These are phyloP conservation scores for Sycophila sp. DNA, from an alignment of 1,140 invertebrate genomes.

Conservation along the genomic window DNA sequence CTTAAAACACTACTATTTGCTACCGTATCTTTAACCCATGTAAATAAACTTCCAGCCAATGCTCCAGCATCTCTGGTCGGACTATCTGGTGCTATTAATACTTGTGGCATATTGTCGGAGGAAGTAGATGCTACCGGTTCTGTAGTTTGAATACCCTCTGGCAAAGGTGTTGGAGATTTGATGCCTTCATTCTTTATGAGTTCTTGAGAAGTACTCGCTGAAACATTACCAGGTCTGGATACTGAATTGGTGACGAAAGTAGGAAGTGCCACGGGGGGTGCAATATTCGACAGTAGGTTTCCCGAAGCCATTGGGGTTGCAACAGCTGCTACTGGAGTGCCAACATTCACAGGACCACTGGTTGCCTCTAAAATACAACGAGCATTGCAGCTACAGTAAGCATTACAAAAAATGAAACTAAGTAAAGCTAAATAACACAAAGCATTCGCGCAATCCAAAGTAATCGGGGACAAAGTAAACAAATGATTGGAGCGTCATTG, in stretches of 20 bases:
- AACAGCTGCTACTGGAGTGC: not conserved
- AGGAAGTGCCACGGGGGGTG: slow-evolving; percentile 64
- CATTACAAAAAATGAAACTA: not conserved
- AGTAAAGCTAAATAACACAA: not conserved
- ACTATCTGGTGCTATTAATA: slow-evolving; percentile 38
- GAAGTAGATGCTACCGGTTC: slow-evolving; percentile 40
- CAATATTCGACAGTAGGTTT: slow-evolving; percentile 61
- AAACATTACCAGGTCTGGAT: slow-evolving; percentile 3
- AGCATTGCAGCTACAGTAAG: not conserved
- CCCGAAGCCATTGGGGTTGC: slow-evolving; percentile 42
- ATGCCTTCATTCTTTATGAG: slow-evolving; percentile 26
- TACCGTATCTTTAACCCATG: slow-evolving; percentile 67
- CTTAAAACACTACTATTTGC: slow-evolving; percentile 64
- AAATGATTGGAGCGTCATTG: not conserved
- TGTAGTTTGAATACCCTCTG: slow-evolving; percentile 13
- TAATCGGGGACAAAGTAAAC: not conserved
- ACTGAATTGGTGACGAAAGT: slow-evolving; percentile 59
- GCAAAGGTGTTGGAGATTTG: not conserved
- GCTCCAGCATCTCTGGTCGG: slow-evolving; percentile 44
- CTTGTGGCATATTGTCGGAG: slow-evolving; percentile 26
- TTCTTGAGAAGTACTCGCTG: not conserved
- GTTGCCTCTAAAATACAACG: not conserved
- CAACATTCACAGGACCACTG: not conserved
- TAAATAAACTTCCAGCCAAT: slow-evolving; percentile 58
- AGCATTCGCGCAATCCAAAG: not conserved